Base-by-base conservation (phyloP, 2,797 vertebrate genomes). In the Sternarchorhynchus goeldii region DNA sequence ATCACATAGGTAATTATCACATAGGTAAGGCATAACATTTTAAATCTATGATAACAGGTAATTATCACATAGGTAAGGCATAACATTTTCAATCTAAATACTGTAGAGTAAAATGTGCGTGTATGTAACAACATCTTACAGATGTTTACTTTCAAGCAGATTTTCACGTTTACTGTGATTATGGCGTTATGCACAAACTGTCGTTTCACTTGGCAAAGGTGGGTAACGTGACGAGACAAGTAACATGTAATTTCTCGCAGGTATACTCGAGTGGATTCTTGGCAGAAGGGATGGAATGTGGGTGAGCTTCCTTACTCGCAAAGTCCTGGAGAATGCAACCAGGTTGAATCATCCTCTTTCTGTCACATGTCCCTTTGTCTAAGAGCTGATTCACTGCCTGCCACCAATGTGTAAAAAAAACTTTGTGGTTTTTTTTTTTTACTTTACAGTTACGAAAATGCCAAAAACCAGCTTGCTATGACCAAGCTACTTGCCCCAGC, bases 231-330 rank as follows among this genome's bases (percentile, higher is more conserved):
- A 70, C 29, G 16, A 57, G 20, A 31, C 50, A 4, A 14, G 59
- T 78, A 77, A 73, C 25, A 25, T 57, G 29, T 41, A 6, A 82
- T 73, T 58, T 81, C 63, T 75, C 16, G 50, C 88, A 99, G 98
- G 98, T 83, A 90, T 99, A 86, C 73, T 99, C 66, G 97, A 99
- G 79, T 99, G 98, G 98, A 93, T 99, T 83, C 39, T 96, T 76
- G 97, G 98, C 67, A 89, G 92, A 86, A 95, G 95, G 88, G 94
- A 98, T 60, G 96, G 95, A 56, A 93, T 92, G 90, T 99, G 98
- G 98, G 96, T 98, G 93, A 94, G 98, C 79, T 99, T 99, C 85
- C 94, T 99, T 39, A 96, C 94, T 4, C 95, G 97, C 87, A 89
- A 91, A 6, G 94, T 99, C 31, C 89, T 99, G 74, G 97, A 99